phyloP scores from a whole-genome alignment of 2,797 vertebrate genomes.

The Phalanger gymnotis region DNA sequence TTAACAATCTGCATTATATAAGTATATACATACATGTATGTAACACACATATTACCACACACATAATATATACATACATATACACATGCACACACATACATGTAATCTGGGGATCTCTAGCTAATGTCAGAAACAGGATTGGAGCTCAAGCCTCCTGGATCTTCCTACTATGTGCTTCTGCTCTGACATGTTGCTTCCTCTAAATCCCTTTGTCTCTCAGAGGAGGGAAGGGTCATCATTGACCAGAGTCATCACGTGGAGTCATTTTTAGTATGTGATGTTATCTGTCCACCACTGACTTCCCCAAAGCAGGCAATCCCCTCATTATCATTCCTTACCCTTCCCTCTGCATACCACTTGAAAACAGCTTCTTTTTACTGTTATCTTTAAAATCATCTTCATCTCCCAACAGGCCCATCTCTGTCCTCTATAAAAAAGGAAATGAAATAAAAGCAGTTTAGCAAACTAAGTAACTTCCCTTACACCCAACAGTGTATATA shows the following conservation, averaged over 20 bases:
- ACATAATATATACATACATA: neutral
- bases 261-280: neutral
- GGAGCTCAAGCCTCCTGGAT: neutral
- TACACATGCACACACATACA: neutral
- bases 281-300: neutral
- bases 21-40: neutral
- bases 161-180: neutral
- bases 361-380: neutral
- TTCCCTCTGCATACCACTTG: neutral
- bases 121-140: neutral
- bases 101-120: neutral
- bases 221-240: neutral
- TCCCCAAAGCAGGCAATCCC: neutral
- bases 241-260: neutral
- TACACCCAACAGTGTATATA: neutral
- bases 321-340: neutral
- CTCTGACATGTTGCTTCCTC: neutral
- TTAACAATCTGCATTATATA: neutral
- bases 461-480: neutral
- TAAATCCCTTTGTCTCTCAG: neutral
- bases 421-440: neutral
- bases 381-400: neutral
- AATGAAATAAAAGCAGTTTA: neutral
- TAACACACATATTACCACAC: neutral
- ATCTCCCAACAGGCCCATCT: neutral